phyloP scores from a whole-genome alignment of 2,797 vertebrate genomes.

The Alfaro cultratus region DNA sequence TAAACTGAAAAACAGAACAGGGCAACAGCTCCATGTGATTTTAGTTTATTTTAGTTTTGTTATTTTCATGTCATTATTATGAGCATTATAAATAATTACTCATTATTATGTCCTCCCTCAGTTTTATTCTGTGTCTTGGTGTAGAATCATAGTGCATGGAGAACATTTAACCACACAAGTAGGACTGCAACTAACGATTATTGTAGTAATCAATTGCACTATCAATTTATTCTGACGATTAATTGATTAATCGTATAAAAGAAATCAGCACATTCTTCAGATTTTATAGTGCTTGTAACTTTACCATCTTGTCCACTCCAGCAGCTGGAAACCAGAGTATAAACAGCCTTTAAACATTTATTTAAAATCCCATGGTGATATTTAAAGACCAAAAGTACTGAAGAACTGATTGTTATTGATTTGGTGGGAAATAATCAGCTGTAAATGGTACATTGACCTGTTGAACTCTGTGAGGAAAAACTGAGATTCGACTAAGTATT shows the following conservation, averaged over 20 bases:
- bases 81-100: not conserved
- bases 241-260: no score
- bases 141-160: not conserved
- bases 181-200: no score
- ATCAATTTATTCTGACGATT: no score
- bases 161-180: not conserved
- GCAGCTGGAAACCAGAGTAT: not conserved
- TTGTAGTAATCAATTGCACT: no score
- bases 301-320: no score
- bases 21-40: not conserved
- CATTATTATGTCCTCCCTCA: not conserved
- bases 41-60: not conserved
- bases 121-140: not conserved
- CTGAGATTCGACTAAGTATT: no score
- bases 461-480: not conserved
- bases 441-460: not conserved
- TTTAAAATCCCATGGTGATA: not conserved
- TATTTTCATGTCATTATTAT: not conserved
- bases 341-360: not conserved
- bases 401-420: not conserved
- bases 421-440: not conserved
- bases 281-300: not conserved
- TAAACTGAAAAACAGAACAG: not conserved
- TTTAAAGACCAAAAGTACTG: not conserved
- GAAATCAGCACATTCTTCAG: no score